Conservation (phyloP, 2,113 vertebrate genomes). For the Delphinus delphis region DNA sequence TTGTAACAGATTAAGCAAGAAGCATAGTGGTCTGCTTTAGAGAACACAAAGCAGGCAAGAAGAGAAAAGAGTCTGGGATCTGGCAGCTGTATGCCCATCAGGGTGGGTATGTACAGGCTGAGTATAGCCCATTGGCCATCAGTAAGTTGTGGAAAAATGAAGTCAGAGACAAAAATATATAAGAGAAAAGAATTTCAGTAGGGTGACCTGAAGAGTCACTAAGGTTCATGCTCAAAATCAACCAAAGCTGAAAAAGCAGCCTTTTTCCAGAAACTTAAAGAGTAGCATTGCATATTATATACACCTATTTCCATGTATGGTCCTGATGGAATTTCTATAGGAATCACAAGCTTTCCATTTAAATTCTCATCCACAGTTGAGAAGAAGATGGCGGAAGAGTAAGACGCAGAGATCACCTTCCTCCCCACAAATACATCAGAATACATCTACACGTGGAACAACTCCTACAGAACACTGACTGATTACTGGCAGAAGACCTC, state of each 20-base stretch:
- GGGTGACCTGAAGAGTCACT: neutral
- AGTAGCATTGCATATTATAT: fast-evolving
- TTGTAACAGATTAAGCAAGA: neutral
- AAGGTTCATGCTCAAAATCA: neutral
- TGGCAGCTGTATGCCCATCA: too few species aligned
- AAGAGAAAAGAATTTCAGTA: neutral
- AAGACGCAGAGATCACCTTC: too few species aligned
- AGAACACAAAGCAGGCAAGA: neutral
- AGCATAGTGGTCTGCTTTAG: neutral
- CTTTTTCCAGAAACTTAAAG: neutral
- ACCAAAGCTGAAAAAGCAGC: neutral
- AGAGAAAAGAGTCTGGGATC: too few species aligned
- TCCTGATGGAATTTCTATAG: neutral
- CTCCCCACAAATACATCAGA: too few species aligned
- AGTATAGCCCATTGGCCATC: fast-evolving
- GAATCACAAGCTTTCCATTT: neutral
- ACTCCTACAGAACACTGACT: too few species aligned
- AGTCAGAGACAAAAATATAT: neutral
- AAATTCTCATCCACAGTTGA: neutral
- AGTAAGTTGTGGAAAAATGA: neutral
- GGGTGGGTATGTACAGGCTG: neutral
- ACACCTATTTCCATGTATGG: fast-evolving
- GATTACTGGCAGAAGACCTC: too few species aligned
- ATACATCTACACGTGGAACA: too few species aligned
- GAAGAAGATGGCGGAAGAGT: too few species aligned